Conservation (phyloP, 2,113 vertebrate genomes). For the Indri indri region DNA sequence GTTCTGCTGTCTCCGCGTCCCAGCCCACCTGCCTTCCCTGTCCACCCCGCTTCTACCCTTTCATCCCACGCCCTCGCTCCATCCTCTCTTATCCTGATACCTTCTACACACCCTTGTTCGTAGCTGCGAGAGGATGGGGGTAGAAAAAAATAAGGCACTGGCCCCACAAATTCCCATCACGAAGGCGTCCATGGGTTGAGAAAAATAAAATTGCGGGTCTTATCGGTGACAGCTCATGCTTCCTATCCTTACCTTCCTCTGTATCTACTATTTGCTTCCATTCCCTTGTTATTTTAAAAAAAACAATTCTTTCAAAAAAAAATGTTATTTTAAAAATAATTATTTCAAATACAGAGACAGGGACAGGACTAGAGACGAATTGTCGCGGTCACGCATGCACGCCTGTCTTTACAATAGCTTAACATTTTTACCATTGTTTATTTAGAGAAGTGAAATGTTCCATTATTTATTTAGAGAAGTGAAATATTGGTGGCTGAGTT, state of each 20-base stretch:
- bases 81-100: neutral
- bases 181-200: neutral
- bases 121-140: neutral
- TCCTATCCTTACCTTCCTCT: neutral
- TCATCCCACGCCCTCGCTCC: neutral
- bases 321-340: neutral
- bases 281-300: neutral
- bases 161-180: neutral
- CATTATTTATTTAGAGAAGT: neutral
- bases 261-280: neutral
- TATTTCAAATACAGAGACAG: neutral
- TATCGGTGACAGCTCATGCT: neutral
- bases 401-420: neutral
- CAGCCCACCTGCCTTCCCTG: neutral
- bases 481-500: neutral
- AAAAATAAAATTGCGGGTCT: neutral
- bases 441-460: neutral
- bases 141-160: neutral
- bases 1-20: neutral
- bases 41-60: neutral
- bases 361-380: neutral
- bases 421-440: neutral
- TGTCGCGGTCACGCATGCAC: neutral
- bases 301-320: neutral
- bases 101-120: neutral